A percentile compares a stretch with the other conserved stretches of the same genome.
These are phyloP conservation scores for Alligator sinensis DNA, from an alignment of 2,113 vertebrate species.

Conservation along the genomic window DNA sequence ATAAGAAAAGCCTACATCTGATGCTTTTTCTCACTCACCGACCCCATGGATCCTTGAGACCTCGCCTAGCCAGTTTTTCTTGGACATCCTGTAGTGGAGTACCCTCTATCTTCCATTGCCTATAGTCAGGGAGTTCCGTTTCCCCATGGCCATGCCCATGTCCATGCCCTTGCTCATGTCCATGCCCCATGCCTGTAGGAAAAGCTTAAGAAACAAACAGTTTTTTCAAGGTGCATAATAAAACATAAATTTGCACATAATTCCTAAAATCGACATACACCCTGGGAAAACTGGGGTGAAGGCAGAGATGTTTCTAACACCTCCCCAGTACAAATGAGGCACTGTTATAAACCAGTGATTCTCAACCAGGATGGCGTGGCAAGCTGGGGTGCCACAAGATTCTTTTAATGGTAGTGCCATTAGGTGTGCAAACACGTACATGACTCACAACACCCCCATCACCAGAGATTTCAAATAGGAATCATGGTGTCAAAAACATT, in stretches of 20 bases:
- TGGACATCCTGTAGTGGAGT: conserved; percentile 90
- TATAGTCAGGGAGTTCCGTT: conserved; percentile 88
- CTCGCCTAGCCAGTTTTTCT: conserved; percentile 82
- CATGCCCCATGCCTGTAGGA: conserved; percentile 77
- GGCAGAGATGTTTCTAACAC: neutral
- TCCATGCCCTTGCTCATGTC: conserved; percentile 80
- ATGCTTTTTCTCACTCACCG: conserved; percentile 79
- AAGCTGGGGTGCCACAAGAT: no score
- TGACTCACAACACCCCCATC: no score
- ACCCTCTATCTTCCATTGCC: conserved; percentile 90
- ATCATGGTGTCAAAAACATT: no score
- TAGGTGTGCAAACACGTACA: no score
- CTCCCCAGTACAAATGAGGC: fast-evolving
- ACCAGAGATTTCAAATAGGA: no score
- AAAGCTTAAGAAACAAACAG: neutral
- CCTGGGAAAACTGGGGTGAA: neutral
- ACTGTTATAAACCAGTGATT: no score
- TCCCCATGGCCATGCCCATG: conserved; percentile 87
- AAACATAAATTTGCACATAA: neutral
- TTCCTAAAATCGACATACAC: neutral
- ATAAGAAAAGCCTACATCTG: neutral
- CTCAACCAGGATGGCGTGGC: no score
- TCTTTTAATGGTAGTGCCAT: no score
- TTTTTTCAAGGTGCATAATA: neutral
- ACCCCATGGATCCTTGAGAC: conserved; percentile 92